Evolutionary conservation across 1,140 invertebrate species (phyloP).

Genomic region (Brachionus paranguensis): DNA sequence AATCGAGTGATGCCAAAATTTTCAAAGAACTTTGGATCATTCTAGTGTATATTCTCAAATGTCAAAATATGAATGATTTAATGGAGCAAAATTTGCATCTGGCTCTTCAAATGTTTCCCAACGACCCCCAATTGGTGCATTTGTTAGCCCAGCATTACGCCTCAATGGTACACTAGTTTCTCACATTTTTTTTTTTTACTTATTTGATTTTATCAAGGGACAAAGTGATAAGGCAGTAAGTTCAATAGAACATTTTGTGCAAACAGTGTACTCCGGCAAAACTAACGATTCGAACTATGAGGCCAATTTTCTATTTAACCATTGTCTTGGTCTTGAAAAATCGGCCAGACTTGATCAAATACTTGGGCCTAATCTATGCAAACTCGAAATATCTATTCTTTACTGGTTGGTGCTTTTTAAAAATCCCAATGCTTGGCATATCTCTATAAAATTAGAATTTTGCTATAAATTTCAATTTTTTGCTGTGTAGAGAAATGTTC

Average conservation of each 20-base stretch:
- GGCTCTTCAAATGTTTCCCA: conserved; percentile 15
- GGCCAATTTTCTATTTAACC: not conserved
- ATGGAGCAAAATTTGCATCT: not conserved
- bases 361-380: not conserved
- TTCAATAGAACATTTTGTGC: not conserved
- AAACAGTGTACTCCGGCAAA: not conserved
- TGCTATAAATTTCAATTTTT: not conserved
- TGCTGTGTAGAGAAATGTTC: not conserved
- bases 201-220: not conserved
- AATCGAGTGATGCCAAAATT: conserved; percentile 3
- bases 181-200: not conserved
- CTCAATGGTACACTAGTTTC: not conserved
- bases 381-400: not conserved
- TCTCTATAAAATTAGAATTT: not conserved
- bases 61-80: not conserved
- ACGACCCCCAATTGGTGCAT: not conserved
- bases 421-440: not conserved
- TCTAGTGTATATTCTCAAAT: not conserved
- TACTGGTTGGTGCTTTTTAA: conserved; percentile 4
- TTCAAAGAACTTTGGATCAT: conserved; percentile 26
- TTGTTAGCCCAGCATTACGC: not conserved
- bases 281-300: not conserved
- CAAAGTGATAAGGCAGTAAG: not conserved
- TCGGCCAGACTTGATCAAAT: not conserved
- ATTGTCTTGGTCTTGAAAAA: conserved; percentile 4